phyloP scores from a whole-genome alignment of 1,140 invertebrate genomes.

The Stegodyphus mimosarum region DNA sequence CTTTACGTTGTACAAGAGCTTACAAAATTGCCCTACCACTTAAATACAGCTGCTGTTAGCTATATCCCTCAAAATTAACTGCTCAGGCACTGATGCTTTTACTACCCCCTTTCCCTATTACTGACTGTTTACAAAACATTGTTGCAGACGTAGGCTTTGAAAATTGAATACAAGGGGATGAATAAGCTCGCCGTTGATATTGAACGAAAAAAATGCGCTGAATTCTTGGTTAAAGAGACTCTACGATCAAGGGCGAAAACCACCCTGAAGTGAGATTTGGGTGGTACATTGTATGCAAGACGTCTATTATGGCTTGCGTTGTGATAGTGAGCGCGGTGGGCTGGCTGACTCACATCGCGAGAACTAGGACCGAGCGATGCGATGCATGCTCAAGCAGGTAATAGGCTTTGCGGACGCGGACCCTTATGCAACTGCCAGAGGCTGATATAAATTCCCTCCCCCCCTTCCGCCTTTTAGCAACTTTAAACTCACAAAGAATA shows the following conservation, averaged over 20 bases:
- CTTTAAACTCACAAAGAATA: constrained; percentile 58
- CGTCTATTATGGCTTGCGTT: constrained; percentile 17
- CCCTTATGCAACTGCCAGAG: constrained; percentile 49
- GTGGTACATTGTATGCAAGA: constrained; percentile 32
- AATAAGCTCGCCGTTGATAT: not conserved
- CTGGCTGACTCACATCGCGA: not conserved
- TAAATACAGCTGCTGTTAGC: too few relatives aligned
- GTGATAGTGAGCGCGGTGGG: constrained; percentile 19
- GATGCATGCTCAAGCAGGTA: constrained; percentile 37
- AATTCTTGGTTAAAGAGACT: too few relatives aligned
- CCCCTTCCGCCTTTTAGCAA: constrained; percentile 39
- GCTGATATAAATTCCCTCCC: constrained; percentile 34
- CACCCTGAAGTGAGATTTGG: constrained; percentile 45
- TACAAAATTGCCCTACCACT: too few relatives aligned
- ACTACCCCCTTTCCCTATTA: not conserved
- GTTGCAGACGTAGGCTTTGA: not conserved
- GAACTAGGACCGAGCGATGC: not conserved
- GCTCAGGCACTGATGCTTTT: too few relatives aligned
- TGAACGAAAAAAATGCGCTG: not conserved
- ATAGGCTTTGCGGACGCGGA: constrained; percentile 38
- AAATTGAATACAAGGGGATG: not conserved
- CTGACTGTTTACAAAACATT: constrained; percentile 2
- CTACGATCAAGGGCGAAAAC: constrained; percentile 46
- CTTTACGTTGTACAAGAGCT: too few relatives aligned
- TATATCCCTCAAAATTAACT: too few relatives aligned